These are phyloP conservation scores for Holotrichia oblita DNA, from an alignment of 1,140 invertebrate genomes.

Conservation along the genomic window DNA sequence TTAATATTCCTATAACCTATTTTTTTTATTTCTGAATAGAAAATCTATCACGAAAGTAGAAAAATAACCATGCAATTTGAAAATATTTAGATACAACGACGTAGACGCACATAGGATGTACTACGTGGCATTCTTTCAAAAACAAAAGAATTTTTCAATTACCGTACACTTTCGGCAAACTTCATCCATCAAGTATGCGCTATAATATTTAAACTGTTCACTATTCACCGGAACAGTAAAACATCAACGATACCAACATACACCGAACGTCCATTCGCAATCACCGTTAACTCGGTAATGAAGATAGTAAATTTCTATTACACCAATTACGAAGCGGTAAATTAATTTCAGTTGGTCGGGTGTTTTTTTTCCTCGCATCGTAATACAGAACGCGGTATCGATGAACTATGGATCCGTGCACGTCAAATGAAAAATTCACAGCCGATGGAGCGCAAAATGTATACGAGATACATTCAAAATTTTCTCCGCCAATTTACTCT, in stretches of 20 bases:
- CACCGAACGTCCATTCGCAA: neutral
- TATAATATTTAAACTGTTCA: neutral
- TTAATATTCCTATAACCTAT: too few relatives aligned
- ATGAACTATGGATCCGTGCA: neutral
- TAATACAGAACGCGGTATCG: neutral
- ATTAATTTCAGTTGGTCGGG: neutral
- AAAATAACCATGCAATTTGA: too few relatives aligned
- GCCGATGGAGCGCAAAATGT: conserved; percentile 15
- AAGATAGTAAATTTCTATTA: conserved; percentile 14
- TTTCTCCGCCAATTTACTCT: conserved; percentile 16
- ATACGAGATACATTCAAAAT: conserved; percentile 16
- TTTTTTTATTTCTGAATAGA: too few relatives aligned
- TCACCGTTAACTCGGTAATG: neutral
- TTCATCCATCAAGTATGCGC: neutral
- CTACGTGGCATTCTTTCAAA: too few relatives aligned
- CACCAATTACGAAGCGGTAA: neutral
- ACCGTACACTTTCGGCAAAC: neutral
- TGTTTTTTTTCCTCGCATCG: neutral
- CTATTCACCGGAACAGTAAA: neutral
- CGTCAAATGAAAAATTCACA: conserved; percentile 8
- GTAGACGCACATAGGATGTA: too few relatives aligned
- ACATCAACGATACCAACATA: neutral
- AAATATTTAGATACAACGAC: too few relatives aligned
- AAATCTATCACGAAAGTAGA: too few relatives aligned
- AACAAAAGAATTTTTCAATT: neutral